A percentile compares a stretch with the other conserved stretches of the same genome.
Evolutionary conservation across 1,140 invertebrate species (phyloP).

Genomic region (Helicoverpa zea): DNA sequence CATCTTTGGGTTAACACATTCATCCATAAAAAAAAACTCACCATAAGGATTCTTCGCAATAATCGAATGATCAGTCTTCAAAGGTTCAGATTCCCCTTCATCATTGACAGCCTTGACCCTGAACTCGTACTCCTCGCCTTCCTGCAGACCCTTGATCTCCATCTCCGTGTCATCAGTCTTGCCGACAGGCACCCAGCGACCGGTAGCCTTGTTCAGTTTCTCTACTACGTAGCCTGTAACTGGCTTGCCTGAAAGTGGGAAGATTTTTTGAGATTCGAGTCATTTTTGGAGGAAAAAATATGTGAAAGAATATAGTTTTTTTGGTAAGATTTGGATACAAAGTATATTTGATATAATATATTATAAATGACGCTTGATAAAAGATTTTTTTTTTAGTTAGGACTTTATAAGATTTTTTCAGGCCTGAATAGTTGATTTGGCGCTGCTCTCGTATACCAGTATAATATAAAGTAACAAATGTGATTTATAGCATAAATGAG

Average conservation of each 20-base stretch:
- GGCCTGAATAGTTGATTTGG: no score
- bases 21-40: no score
- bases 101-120: slow-evolving; percentile 99
- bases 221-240: slow-evolving; percentile 98
- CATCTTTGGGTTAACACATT: no score
- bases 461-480: no score
- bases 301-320: no score
- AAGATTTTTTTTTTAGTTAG: no score
- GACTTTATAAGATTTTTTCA: no score
- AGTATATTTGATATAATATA: no score
- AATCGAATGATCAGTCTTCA: slow-evolving; percentile 95
- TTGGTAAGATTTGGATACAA: no score
- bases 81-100: slow-evolving; percentile 98
- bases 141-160: slow-evolving; percentile 96
- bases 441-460: no score
- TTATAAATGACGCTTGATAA: no score
- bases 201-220: slow-evolving; percentile 97
- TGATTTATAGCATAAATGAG: no score
- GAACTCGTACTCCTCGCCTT: slow-evolving; percentile 98
- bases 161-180: slow-evolving; percentile 95
- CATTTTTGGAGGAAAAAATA: background rate
- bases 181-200: slow-evolving; percentile 97
- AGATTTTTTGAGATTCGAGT: background rate
- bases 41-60: slow-evolving; percentile 98
- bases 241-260: slow-evolving; percentile 88